phyloP scores from a whole-genome alignment of 2,797 vertebrate genomes.

The Podarcis siculus region DNA sequence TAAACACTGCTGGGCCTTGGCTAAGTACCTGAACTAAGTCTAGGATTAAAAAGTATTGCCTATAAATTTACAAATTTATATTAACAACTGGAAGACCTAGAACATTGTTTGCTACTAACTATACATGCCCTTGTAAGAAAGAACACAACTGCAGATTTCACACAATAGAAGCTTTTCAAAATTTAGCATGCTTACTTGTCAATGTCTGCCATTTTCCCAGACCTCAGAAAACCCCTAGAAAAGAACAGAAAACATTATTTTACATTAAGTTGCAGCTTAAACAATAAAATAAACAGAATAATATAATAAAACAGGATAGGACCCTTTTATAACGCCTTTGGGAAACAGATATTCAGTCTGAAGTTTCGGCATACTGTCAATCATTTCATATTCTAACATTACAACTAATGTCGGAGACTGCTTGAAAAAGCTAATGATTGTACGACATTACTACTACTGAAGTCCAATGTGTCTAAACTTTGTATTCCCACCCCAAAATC shows the following conservation, averaged over 20 bases:
- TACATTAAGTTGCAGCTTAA: not conserved
- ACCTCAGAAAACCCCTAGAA: constrained; percentile 78
- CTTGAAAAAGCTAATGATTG: not conserved
- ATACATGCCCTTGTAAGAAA: not conserved
- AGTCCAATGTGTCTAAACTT: not conserved
- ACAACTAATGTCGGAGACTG: not conserved
- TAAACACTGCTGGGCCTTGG: not conserved
- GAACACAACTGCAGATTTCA: not conserved
- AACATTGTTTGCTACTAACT: not conserved
- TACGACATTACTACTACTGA: not conserved
- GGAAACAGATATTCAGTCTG: not conserved
- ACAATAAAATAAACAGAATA: not conserved
- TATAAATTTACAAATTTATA: not conserved
- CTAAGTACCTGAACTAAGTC: not conserved
- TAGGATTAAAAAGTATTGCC: not conserved
- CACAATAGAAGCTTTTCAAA: not conserved
- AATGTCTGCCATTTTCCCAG: constrained; percentile 92
- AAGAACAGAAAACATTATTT: constrained; percentile 24
- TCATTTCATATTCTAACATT: not conserved
- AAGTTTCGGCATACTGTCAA: not conserved
- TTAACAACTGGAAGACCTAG: not conserved
- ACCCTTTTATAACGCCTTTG: not conserved
- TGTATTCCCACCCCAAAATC: not conserved
- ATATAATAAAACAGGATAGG: not conserved
- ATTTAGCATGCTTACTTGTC: constrained; percentile 91